Base-by-base conservation (phyloP, 2,888 invertebrate genomes). In the Leucoptera coffeella region DNA sequence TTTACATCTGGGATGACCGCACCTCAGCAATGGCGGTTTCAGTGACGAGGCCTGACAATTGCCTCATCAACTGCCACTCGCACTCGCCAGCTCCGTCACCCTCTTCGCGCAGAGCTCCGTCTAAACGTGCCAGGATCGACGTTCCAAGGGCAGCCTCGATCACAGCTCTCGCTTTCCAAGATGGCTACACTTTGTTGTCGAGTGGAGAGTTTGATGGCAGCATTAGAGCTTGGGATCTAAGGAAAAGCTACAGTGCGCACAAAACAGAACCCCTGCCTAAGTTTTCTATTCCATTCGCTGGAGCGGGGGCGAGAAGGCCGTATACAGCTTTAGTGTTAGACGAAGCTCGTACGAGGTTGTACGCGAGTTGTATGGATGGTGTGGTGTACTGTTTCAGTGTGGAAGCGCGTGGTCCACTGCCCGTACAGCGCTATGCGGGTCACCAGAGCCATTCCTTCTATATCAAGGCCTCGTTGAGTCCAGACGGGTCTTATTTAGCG, bases 291-390 rank as follows among this genome's bases (percentile, higher is more conserved):
- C 80, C 83, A 0, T 88, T 89, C 49, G 73, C 78, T 19, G 88
- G 89, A 5, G 69, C 69, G 31, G 84, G 82, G 11, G 75, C 79
- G 1, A 62, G 61, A 35, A 73, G 75, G 40, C 88, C 87, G 1
- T 88, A 83, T 50, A 85, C 90, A 4, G 85, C 85, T 45, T 58
- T 94, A 8, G 55, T 82, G 11, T 67, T 91, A 30, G 85, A 91
- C 49, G 78, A 80, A 7, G 65, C 77, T 3, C 62, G 79, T 14
- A 61, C 78, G 17, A 74, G 76, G 13, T 55, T 93, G 4, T 93
- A 85, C 58, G 92, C 88, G 5, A 90, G 82, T 53, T 91, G 91
- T 52, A 83, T 89, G 74, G 90, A 92, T 50, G 81, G 83, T 45
- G 78, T 78, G 24, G 85, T 94, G 32, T 92, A 92, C 50, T 81